Evolutionary conservation across 2,888 invertebrate species (phyloP).

Genomic region (Dascillus cervinus): DNA sequence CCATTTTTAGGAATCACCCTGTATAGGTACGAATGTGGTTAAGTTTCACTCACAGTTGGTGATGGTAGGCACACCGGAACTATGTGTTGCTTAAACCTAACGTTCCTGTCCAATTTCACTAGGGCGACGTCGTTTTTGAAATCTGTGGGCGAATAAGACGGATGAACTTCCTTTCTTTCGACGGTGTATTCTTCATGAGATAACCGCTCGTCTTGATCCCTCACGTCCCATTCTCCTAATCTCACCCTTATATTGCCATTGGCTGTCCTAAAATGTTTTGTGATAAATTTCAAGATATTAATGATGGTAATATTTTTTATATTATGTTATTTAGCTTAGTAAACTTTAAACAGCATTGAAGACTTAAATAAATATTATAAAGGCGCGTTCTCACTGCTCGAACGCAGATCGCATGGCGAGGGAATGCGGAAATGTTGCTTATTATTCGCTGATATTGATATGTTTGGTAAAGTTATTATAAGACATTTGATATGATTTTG

Average conservation of each 20-base stretch:
- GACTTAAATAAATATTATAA: too few species aligned
- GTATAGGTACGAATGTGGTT: not conserved
- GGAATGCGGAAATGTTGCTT: too few species aligned
- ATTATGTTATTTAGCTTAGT: too few species aligned
- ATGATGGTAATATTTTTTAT: too few species aligned
- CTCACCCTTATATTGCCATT: constrained; percentile 83
- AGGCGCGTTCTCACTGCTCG: too few species aligned
- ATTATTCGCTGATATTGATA: too few species aligned
- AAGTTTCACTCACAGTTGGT: constrained; percentile 45
- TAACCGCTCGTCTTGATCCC: constrained; percentile 73
- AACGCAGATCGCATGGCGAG: too few species aligned
- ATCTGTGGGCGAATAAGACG: constrained; percentile 82
- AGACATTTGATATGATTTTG: too few species aligned
- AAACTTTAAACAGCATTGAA: too few species aligned
- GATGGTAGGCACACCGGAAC: constrained; percentile 86
- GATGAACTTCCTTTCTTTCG: constrained; percentile 86
- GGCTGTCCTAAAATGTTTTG: constrained; percentile 66
- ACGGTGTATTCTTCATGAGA: constrained; percentile 84
- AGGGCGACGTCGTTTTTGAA: constrained; percentile 86
- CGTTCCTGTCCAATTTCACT: constrained; percentile 71
- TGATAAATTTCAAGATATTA: too few species aligned
- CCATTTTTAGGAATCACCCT: not conserved
- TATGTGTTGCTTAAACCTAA: constrained; percentile 86
- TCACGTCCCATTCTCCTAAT: constrained; percentile 88
- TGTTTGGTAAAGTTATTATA: too few species aligned